Percentiles rank a stretch among this genome's conserved stretches.
These are phyloP conservation scores for Lagria hirta DNA, from an alignment of 2,888 invertebrate genomes.

Conservation along the genomic window DNA sequence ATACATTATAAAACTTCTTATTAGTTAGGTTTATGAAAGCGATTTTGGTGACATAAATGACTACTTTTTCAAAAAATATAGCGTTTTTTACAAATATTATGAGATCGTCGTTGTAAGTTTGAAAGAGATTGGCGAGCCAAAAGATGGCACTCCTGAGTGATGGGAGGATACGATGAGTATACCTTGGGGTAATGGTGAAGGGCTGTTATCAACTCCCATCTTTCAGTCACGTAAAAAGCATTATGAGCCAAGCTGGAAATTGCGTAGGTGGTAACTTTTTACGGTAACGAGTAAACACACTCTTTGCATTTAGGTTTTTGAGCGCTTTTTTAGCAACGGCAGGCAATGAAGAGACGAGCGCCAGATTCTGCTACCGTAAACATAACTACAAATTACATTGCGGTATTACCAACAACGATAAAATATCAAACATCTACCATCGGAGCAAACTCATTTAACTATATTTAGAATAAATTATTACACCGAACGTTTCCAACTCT, in stretches of 20 bases:
- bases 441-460: too few relatives aligned
- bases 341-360: constrained; percentile 15
- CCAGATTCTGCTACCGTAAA: constrained; percentile 21
- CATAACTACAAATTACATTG: constrained; percentile 26
- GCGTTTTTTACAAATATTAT: constrained; percentile 34
- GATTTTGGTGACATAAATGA: too few relatives aligned
- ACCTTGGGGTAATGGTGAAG: constrained; percentile 44
- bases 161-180: constrained; percentile 41
- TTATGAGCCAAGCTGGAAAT: constrained; percentile 43
- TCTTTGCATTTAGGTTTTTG: constrained; percentile 37
- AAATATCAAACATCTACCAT: too few relatives aligned
- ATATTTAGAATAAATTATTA: too few relatives aligned
- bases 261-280: constrained; percentile 50
- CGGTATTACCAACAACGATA: constrained; percentile 15
- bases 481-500: too few relatives aligned
- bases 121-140: constrained; percentile 20
- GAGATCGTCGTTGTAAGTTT: constrained; percentile 34
- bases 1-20: too few relatives aligned
- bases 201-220: constrained; percentile 46
- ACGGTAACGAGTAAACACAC: constrained; percentile 46
- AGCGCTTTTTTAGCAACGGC: constrained; percentile 3
- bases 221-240: constrained; percentile 45
- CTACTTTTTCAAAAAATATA: too few relatives aligned
- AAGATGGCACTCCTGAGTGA: constrained; percentile 39
- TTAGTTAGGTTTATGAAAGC: too few relatives aligned